Base-by-base conservation (phyloP, 1,140 invertebrate species). In the Thalassaphorura encarpata region DNA sequence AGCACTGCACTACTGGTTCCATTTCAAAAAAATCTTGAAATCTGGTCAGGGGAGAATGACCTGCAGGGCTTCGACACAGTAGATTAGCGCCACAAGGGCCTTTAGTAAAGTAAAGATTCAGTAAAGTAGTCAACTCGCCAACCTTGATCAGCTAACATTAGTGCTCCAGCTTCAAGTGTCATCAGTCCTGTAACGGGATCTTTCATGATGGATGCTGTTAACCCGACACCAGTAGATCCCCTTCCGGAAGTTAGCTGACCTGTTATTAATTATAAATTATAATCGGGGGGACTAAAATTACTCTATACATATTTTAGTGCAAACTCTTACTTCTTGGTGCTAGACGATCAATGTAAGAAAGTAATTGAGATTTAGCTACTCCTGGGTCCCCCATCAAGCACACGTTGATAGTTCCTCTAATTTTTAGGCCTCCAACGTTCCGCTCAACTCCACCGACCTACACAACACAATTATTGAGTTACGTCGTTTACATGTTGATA, bases 351-450 rank as follows among this genome's bases (percentile, higher is more conserved):
- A 99, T 94, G 72, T 95, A 99, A 45, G 84, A 84, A 6, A 99
- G 75, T 43, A 99, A 74, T 73, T 99, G 97, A 0, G 92, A 97
- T 74, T 99, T 99, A 8, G 97, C 97, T 26, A 99, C 96, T 67
- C 97, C 61, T 58, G 97, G 97, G 80, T 99, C 97, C 40, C 97
- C 97, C 95, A 99, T 99, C 60, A 99, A 71, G 69, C 95, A 97
- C 58, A 99, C 91, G 72, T 99, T 99, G 48, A 99, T 95, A 68
- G 89, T 96, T 24, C 93, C 83, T 71, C 81, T 71, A 57, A 84
- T 83, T 65, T 80, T 80, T 77, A 84, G 81, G 55, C 82, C 82
- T 54, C 74, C 72, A 3, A 85, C 86, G 57, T 81, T 85, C 67
- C 84, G 86, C 69, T 98, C 93, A 0, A 97, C 91, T 40, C 94